These are phyloP conservation scores for Melanchra persicariae DNA, from an alignment of 2,888 invertebrate genomes.

Conservation along the genomic window DNA sequence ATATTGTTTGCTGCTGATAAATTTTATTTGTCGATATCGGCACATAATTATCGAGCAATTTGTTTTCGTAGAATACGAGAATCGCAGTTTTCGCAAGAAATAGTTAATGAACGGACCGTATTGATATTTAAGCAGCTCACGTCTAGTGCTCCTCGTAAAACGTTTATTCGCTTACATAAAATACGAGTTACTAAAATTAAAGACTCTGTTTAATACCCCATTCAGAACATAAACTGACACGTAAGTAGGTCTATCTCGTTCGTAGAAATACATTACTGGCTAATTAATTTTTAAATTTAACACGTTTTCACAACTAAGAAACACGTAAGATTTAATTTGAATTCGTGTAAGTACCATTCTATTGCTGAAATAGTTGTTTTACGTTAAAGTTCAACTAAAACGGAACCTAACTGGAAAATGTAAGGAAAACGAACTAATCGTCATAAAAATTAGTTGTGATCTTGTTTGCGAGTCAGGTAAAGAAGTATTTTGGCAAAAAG, in stretches of 20 bases:
- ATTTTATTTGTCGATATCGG: conserved; percentile 29
- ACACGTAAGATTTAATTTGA: conserved; percentile 25
- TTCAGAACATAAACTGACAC: conserved; percentile 76
- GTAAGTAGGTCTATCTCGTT: conserved; percentile 73
- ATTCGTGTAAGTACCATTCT: not conserved
- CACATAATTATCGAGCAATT: conserved; percentile 17
- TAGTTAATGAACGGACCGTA: conserved; percentile 71
- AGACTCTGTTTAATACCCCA: conserved; percentile 79
- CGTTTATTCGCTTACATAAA: conserved; percentile 81
- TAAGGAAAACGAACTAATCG: conserved; percentile 3
- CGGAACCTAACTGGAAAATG: not conserved
- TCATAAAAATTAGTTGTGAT: conserved; percentile 11
- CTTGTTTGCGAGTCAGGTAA: conserved; percentile 14
- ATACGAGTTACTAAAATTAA: conserved; percentile 82
- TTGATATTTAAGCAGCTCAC: conserved; percentile 82
- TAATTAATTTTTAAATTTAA: conserved; percentile 64
- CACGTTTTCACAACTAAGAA: conserved; percentile 40
- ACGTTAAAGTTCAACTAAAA: not conserved
- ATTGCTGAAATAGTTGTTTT: conserved; percentile 5
- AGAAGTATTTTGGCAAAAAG: conserved; percentile 41
- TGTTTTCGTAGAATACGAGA: conserved; percentile 30
- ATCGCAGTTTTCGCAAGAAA: conserved; percentile 54
- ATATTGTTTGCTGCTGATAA: conserved; percentile 14
- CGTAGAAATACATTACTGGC: conserved; percentile 62
- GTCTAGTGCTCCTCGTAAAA: conserved; percentile 82